These are phyloP conservation scores for Dolomedes plantarius DNA, from an alignment of 2,888 invertebrate species.

Conservation along the genomic window DNA sequence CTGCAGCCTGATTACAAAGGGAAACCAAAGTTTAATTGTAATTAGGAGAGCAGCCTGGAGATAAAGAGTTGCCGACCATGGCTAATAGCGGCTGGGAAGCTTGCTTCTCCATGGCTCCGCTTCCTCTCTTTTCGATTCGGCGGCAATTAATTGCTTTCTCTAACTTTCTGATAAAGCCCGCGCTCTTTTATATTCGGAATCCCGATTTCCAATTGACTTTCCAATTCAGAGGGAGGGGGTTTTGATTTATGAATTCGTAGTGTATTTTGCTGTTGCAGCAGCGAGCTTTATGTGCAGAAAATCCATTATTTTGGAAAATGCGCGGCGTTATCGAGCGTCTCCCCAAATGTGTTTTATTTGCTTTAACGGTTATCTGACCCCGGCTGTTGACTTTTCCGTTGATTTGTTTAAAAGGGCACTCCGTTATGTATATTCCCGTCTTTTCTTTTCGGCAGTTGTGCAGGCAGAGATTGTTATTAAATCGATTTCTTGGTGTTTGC, in stretches of 20 bases:
- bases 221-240: conserved; percentile 26
- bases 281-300: not conserved
- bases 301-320: conserved; percentile 26
- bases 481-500: not conserved
- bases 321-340: conserved; percentile 35
- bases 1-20: conserved; percentile 66
- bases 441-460: not conserved
- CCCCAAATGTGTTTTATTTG: conserved; percentile 8
- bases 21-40: conserved; percentile 72
- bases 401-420: conserved; percentile 23
- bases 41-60: conserved; percentile 67
- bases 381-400: conserved; percentile 29
- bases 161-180: conserved; percentile 59
- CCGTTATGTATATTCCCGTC: not conserved
- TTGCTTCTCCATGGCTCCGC: conserved; percentile 6
- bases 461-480: not conserved
- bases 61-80: conserved; percentile 68
- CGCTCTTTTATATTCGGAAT: conserved; percentile 46
- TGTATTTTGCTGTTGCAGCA: not conserved
- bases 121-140: conserved; percentile 15
- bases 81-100: conserved; percentile 43
- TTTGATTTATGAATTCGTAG: conserved; percentile 55
- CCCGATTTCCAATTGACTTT: conserved; percentile 69
- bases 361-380: conserved; percentile 20
- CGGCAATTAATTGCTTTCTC: conserved; percentile 67